These are phyloP conservation scores for Amblyteles armatorius DNA, from an alignment of 2,888 invertebrate species.

Conservation along the genomic window DNA sequence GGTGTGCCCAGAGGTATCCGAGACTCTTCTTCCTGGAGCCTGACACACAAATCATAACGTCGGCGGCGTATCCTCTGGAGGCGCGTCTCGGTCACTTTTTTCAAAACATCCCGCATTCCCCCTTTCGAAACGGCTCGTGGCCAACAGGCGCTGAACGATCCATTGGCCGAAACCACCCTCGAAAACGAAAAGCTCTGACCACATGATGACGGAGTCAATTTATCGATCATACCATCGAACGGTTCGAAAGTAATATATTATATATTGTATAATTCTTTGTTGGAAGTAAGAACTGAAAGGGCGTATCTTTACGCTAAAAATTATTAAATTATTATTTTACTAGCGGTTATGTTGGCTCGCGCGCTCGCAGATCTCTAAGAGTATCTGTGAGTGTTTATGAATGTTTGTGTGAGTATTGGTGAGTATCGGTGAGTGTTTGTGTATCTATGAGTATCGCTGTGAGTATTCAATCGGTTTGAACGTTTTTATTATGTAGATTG, in stretches of 20 bases:
- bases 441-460: no score
- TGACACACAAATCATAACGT: slow-evolving; percentile 82
- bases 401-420: no score
- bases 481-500: no score
- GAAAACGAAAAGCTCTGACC: slow-evolving; percentile 69
- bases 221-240: not conserved
- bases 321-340: no score
- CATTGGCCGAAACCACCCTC: slow-evolving; percentile 63
- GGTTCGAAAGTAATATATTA: not conserved
- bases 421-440: no score
- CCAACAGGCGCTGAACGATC: slow-evolving; percentile 42
- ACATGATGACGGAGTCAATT: slow-evolving; percentile 30
- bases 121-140: slow-evolving; percentile 47
- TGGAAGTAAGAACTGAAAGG: not conserved
- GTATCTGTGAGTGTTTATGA: no score
- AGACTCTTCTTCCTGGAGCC: slow-evolving; percentile 76
- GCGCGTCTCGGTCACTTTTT: slow-evolving; percentile 55
- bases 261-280: not conserved
- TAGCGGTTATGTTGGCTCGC: no score
- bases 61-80: slow-evolving; percentile 56
- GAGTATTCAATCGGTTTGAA: no score
- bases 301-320: not conserved
- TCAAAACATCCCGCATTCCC: slow-evolving; percentile 41
- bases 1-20: slow-evolving; percentile 59
- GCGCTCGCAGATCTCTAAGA: no score